These are phyloP conservation scores for Margaritifera margaritifera DNA, from an alignment of 2,888 invertebrate genomes.

Conservation along the genomic window DNA sequence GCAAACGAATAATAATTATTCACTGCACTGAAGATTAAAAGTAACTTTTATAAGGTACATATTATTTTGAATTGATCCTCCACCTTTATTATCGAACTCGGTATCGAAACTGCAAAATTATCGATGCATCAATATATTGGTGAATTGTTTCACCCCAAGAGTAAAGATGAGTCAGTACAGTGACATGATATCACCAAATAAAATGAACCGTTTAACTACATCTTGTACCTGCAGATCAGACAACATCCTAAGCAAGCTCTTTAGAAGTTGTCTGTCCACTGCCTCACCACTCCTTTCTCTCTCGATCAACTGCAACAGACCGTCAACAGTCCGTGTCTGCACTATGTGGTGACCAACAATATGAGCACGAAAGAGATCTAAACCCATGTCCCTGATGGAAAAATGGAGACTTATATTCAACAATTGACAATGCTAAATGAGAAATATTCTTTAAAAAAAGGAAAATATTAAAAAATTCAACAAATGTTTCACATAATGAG, in stretches of 20 bases:
- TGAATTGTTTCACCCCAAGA: too few species aligned
- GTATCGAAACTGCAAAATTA: too few species aligned
- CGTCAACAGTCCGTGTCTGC: slow-evolving; percentile 94
- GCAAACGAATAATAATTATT: too few species aligned
- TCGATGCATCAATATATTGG: too few species aligned
- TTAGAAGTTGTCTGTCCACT: slow-evolving; percentile 89
- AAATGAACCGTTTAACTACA: background rate
- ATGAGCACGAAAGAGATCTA: slow-evolving; percentile 94
- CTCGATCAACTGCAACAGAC: slow-evolving; percentile 91
- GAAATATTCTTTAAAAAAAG: background rate
- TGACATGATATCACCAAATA: too few species aligned
- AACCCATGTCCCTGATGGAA: slow-evolving; percentile 90
- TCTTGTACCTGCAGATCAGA: slow-evolving; percentile 86
- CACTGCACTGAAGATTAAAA: too few species aligned
- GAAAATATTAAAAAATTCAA: background rate
- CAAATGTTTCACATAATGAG: too few species aligned
- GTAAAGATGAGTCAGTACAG: too few species aligned
- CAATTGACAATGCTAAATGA: background rate
- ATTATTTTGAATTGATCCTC: background rate
- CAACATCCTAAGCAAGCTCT: slow-evolving; percentile 95
- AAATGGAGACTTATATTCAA: background rate
- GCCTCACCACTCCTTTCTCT: slow-evolving; percentile 92
- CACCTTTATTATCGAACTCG: background rate
- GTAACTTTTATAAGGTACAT: background rate
- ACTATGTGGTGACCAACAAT: slow-evolving; percentile 89